Evolutionary conservation across 2,797 vertebrate species (phyloP).

Genomic region (Chanos chanos): DNA sequence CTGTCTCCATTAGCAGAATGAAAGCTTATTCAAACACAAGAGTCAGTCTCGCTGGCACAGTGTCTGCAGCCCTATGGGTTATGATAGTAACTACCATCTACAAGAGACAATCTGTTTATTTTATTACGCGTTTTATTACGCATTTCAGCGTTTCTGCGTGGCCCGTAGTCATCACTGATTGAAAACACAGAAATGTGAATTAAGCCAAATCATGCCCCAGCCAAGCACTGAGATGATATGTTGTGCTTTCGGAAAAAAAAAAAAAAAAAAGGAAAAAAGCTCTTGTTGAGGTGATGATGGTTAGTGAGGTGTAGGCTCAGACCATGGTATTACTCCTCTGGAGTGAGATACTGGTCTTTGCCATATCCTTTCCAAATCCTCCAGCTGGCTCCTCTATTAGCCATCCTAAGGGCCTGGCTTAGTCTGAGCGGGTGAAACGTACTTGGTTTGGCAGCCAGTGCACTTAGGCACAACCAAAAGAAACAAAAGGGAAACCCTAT

Average conservation of each 20-base stretch:
- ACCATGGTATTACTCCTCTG: conserved; percentile 6
- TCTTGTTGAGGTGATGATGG: conserved; percentile 51
- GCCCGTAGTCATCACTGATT: too few species aligned
- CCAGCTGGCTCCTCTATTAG: conserved; percentile 47
- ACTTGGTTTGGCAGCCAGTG: conserved; percentile 36
- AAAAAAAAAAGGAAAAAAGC: not conserved
- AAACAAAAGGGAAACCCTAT: conserved; percentile 49
- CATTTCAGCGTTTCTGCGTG: too few species aligned
- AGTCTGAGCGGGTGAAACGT: conserved; percentile 42
- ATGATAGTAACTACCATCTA: too few species aligned
- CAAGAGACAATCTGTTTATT: too few species aligned
- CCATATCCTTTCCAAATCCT: conserved; percentile 47
- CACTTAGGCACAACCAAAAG: conserved; percentile 40
- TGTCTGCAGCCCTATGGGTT: too few species aligned
- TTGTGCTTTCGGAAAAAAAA: too few species aligned
- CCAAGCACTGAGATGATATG: too few species aligned
- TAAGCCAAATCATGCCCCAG: too few species aligned
- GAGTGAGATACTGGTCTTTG: conserved; percentile 14
- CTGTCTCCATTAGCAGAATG: not conserved
- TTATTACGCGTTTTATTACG: too few species aligned
- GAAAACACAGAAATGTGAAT: too few species aligned
- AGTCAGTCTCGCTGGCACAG: too few species aligned
- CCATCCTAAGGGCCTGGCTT: conserved; percentile 9
- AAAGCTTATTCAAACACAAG: not conserved
- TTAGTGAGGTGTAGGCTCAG: conserved; percentile 48